Percentiles rank a stretch among this genome's conserved stretches.
These are phyloP conservation scores for Hyla sarda DNA, from an alignment of 2,113 vertebrate species.

Conservation along the genomic window DNA sequence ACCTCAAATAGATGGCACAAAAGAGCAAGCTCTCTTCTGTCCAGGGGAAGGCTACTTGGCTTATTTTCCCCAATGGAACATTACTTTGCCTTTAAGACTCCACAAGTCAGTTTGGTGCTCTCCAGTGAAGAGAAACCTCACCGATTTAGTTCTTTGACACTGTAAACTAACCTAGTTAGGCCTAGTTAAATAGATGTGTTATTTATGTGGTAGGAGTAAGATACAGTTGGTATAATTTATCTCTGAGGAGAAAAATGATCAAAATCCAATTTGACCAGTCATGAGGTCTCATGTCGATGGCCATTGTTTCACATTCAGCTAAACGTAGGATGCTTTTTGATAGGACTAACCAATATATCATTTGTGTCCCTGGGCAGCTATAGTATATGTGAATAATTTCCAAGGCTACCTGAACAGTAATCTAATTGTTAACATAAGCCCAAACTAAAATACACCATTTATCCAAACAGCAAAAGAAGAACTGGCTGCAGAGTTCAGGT, in stretches of 20 bases:
- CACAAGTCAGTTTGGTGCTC: too few relatives aligned
- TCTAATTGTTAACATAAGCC: not conserved
- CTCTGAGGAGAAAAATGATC: not conserved
- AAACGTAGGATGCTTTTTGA: not conserved
- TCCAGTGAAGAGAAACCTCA: too few relatives aligned
- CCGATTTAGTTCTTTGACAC: too few relatives aligned
- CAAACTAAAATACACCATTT: conserved; percentile 2
- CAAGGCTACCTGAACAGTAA: not conserved
- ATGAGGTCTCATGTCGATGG: not conserved
- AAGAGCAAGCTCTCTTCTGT: too few relatives aligned
- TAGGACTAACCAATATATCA: not conserved
- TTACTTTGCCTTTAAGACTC: too few relatives aligned
- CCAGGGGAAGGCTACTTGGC: too few relatives aligned
- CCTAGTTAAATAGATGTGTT: too few relatives aligned
- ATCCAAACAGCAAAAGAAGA: not conserved
- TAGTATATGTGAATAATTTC: not conserved
- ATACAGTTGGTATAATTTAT: too few relatives aligned
- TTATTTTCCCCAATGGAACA: too few relatives aligned
- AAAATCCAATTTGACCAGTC: not conserved
- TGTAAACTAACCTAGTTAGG: too few relatives aligned
- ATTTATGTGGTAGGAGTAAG: too few relatives aligned
- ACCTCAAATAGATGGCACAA: too few relatives aligned
- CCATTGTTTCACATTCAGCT: not conserved
- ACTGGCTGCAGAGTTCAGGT: not conserved
- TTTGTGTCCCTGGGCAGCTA: not conserved